Evolutionary conservation across 2,113 vertebrate species (phyloP), one percentile per base, ranked within the genome.

Genomic region (Pseudonaja textilis): DNA sequence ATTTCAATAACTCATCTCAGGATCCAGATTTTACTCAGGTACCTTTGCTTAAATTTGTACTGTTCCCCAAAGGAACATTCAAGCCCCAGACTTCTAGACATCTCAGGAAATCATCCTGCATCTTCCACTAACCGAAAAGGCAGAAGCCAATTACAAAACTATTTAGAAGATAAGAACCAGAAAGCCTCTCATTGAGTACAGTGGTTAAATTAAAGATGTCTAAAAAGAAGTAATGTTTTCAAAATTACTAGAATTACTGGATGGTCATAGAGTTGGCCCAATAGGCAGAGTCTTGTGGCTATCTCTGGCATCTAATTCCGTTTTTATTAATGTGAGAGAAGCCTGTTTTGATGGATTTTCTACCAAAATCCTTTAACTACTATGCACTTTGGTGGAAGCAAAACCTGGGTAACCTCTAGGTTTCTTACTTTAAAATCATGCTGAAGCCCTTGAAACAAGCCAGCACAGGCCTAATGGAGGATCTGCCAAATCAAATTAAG

Each of bases 11-110:
- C 11, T 89, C 96, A 0, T 96, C 96, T 8, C 98, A 99, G 96
- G 99, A 99, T 96, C 99, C 99, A 0, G 98, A 99, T 88, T 99
- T 99, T 96, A 98, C 99, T 92, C 97, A 98, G 98, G 99, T 99
- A 97, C 85, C 95, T 93, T 55, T n/a, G 0, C 26, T 4, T 0
- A 20, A 5, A 55, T 2, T 64, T 91, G 11, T 64, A 3, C 1
- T 55, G 95, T 50, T 55, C 26, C 45, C 50, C 81, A 47, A 34
- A 56, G 42, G 23, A 85, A 26, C n/a, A 45, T 55, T 85, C 54
- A n/a, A 42, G 39, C 4, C 90, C 22, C 34, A 45, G 88, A 23
- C 55, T 59, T 25, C 23, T 29, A 52, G n/a, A 69, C 8, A 47
- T 86, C 91, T 57, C 34, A 4, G 34, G 34, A 22, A 81, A 81